Evolutionary conservation across 2,113 vertebrate species (phyloP).

Genomic region (Gadus macrocephalus): DNA sequence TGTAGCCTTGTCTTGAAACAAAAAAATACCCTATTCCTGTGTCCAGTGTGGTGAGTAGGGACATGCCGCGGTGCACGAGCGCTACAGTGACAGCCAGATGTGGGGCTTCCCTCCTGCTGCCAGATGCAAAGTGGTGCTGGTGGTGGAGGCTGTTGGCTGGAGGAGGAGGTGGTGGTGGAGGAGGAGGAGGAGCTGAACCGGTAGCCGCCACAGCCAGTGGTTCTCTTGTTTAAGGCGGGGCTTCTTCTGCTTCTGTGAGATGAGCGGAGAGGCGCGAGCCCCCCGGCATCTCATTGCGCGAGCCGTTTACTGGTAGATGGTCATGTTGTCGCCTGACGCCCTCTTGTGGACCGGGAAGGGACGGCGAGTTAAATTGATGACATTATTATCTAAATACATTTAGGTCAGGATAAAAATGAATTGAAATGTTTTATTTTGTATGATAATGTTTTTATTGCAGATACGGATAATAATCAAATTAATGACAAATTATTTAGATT

Average conservation of each 20-base stretch:
- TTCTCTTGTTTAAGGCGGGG: neutral
- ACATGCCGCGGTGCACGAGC: conserved; percentile 46
- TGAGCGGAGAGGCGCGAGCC: too few species aligned
- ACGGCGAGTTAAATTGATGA: too few species aligned
- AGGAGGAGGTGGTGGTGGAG: neutral
- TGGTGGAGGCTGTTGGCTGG: conserved; percentile 36
- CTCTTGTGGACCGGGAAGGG: too few species aligned
- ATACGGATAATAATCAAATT: too few species aligned
- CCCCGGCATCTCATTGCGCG: too few species aligned
- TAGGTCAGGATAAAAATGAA: too few species aligned
- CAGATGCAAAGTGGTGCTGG: neutral
- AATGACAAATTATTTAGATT: too few species aligned
- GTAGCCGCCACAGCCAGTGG: neutral
- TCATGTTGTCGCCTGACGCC: too few species aligned
- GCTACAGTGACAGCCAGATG: conserved; percentile 57
- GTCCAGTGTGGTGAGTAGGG: conserved; percentile 16
- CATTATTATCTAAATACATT: too few species aligned
- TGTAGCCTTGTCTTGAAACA: neutral
- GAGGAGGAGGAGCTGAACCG: neutral
- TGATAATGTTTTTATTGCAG: too few species aligned
- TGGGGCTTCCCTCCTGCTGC: conserved; percentile 38
- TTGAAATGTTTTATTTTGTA: too few species aligned
- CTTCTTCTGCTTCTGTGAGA: neutral
- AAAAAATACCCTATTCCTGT: conserved; percentile 18
- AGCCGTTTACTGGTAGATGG: too few species aligned